Percentiles rank a stretch among this genome's conserved stretches.
These are phyloP conservation scores for Crocuta crocuta DNA, from an alignment of 2,113 vertebrate species.

Conservation along the genomic window DNA sequence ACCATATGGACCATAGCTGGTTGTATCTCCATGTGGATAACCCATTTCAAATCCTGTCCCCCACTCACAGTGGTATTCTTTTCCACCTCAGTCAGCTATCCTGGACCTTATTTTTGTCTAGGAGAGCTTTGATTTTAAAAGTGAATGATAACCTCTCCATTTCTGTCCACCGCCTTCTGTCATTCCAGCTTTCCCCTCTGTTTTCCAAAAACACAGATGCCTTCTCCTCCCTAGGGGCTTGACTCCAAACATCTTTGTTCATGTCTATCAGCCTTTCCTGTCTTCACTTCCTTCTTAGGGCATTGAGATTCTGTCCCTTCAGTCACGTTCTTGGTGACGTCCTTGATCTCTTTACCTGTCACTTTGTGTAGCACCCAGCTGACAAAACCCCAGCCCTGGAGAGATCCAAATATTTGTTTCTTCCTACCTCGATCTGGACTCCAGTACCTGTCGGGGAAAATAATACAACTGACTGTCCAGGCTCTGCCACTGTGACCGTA, in stretches of 20 bases:
- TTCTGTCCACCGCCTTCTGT: not conserved
- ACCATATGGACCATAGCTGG: not conserved
- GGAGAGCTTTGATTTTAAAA: constrained; percentile 2
- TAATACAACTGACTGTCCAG: too few relatives aligned
- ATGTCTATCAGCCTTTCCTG: not conserved
- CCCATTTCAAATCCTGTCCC: not conserved
- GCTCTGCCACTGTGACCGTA: not conserved
- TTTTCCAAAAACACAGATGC: not conserved
- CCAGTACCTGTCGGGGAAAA: not conserved
- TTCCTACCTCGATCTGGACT: not conserved
- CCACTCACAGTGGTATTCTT: not conserved
- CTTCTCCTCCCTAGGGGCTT: not conserved
- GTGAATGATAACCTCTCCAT: not conserved
- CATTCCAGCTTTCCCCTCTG: not conserved
- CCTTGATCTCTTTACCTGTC: not conserved
- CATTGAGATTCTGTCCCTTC: not conserved
- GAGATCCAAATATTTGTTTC: not conserved
- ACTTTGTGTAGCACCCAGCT: not conserved
- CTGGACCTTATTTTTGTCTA: not conserved
- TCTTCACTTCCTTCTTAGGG: not conserved
- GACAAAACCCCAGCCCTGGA: not conserved
- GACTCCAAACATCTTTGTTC: not conserved
- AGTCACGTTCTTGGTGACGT: not conserved
- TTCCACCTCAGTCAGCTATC: not conserved
- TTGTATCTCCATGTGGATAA: not conserved